Base-by-base conservation (phyloP, 2,888 invertebrate species). In the Metallyticus violacea region DNA sequence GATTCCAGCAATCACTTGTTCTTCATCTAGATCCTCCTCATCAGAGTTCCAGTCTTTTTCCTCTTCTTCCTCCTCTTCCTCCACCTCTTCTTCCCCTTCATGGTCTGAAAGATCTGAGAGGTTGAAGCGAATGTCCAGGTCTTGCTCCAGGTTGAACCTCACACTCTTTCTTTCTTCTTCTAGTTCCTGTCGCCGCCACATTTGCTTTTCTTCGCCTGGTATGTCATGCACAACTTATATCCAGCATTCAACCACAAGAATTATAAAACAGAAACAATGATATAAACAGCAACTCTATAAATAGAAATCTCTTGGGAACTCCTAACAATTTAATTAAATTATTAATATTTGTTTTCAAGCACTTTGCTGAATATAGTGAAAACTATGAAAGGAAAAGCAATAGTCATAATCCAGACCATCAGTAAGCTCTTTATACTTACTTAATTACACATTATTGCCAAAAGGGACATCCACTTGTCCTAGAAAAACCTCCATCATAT, bases 111-210 rank as follows among this genome's bases (percentile, higher is more conserved):
- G 87, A 9, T 91, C 94, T 90, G 92, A 89, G 26, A 90, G 89
- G 89, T 89, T 85, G 85, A 88, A 88, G 22, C 62, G 77, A 6
- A 92, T 91, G 87, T 92, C 92, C 9, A 92, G 91, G 26, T 92
- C 92, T 86, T 91, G 92, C 85, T 93, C 92, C 86, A 95, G 91
- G 90, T 94, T 94, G 89, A 95, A 95, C 7, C 95, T 92, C 0
- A 97, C 96, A 90, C 95, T 96, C 90, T 97, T 97, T 87, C 94
- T 94, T 87, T 96, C 95, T 76, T 96, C 96, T 88, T 97, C 97
- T 87, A 94, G 93, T 89, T 93, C 92, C 78, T 92, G 89, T 81
- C 91, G 88, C 22, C 85, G 83, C 88, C 88, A 88, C 79, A 85
- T 81, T 77, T 87, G 88, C 77, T 88, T 89, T 29, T 88, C 88